phyloP scores from a whole-genome alignment of 2,888 invertebrate species.

The Amitus sp. region DNA sequence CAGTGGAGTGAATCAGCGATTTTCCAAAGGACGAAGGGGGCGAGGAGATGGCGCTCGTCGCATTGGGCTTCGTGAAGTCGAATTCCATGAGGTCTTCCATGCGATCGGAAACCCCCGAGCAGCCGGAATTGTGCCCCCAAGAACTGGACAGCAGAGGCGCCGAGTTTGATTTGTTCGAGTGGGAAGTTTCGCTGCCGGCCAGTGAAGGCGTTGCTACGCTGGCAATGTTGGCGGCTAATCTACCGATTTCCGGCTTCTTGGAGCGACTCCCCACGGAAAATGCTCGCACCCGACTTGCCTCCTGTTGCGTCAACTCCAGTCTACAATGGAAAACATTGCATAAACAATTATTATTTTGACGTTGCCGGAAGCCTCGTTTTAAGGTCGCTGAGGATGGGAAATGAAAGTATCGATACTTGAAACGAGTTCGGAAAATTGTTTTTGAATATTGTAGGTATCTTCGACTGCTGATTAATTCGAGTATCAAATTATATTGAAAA shows the following conservation, averaged over 20 bases:
- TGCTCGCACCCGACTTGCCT: conserved; percentile 74
- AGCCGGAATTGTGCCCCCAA: conserved; percentile 63
- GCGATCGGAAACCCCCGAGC: conserved; percentile 70
- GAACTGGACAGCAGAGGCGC: conserved; percentile 74
- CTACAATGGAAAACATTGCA: conserved; percentile 47
- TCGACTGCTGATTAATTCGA: no score
- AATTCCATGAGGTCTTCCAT: conserved; percentile 88
- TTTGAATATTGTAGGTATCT: no score
- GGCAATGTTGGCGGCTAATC: conserved; percentile 52
- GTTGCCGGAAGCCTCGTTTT: no score
- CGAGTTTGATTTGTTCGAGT: conserved; percentile 73
- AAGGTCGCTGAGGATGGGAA: no score
- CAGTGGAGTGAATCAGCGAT: conserved; percentile 60
- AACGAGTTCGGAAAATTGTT: no score
- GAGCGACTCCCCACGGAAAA: conserved; percentile 81
- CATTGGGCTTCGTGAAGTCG: conserved; percentile 71
- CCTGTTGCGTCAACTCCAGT: conserved; percentile 62
- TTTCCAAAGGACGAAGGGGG: conserved; percentile 55
- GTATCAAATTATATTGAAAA: no score
- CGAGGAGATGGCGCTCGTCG: conserved; percentile 52
- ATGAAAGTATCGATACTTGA: no score
- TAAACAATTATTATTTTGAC: conserved; percentile 18
- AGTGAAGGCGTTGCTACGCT: conserved; percentile 50
- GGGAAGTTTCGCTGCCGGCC: conserved; percentile 51
- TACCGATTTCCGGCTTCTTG: conserved; percentile 66